A percentile compares a stretch with the other conserved stretches of the same genome.
Evolutionary conservation across 2,113 vertebrate species (phyloP).

Genomic region (Elgaria multicarinata): DNA sequence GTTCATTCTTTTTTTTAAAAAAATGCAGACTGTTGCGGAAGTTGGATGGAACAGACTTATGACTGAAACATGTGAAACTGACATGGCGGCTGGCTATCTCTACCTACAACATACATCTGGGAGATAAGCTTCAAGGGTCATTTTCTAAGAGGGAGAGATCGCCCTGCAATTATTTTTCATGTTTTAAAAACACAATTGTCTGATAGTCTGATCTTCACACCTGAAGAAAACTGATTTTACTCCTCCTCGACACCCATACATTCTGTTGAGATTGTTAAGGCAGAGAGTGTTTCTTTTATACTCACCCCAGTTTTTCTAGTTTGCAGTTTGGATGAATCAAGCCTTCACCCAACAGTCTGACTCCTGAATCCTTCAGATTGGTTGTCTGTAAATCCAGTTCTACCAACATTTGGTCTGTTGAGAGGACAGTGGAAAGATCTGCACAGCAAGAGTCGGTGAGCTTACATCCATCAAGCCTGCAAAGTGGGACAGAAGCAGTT

Average conservation of each 20-base stretch:
- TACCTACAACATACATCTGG: background rate
- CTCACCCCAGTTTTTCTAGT: conserved; percentile 60
- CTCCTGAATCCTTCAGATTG: conserved; percentile 11
- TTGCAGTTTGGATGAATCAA: conserved; percentile 49
- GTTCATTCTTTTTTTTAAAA: no score
- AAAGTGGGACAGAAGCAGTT: background rate
- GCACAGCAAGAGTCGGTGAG: conserved; percentile 39
- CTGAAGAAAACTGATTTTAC: background rate
- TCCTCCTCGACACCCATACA: background rate
- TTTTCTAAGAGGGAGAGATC: background rate
- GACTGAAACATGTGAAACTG: no score
- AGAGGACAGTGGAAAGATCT: conserved; percentile 5
- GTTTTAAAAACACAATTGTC: background rate
- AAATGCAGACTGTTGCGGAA: no score
- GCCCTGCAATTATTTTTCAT: background rate
- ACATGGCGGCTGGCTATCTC: no score
- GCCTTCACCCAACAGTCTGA: conserved; percentile 29
- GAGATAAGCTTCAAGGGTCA: background rate
- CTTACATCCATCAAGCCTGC: conserved; percentile 49
- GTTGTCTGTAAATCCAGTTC: conserved; percentile 54
- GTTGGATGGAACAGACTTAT: no score
- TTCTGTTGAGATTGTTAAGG: background rate
- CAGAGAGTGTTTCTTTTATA: background rate
- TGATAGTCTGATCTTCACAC: background rate
- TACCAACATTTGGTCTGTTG: background rate